These are phyloP conservation scores for Galerucella pusilla DNA, from an alignment of 2,888 invertebrate genomes.

Conservation along the genomic window DNA sequence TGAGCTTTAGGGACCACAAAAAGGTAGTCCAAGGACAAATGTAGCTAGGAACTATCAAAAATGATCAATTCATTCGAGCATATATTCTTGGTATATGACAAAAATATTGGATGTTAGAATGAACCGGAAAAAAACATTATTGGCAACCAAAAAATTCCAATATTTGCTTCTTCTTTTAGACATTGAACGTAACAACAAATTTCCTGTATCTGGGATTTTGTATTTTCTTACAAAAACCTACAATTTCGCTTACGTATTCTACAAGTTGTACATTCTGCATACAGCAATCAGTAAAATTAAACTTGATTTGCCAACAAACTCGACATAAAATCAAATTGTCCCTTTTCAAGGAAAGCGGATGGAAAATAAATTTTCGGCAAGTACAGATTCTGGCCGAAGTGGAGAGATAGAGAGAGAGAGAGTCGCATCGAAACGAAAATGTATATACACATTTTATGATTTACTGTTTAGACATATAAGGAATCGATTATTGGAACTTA, in stretches of 20 bases:
- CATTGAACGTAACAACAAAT: conserved; percentile 23
- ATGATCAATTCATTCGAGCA: no score
- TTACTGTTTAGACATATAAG: background rate
- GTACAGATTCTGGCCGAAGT: conserved; percentile 22
- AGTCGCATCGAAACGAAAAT: conserved; percentile 1
- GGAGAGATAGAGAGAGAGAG: background rate
- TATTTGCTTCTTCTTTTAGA: background rate
- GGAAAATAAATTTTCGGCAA: conserved; percentile 43
- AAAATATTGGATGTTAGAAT: no score
- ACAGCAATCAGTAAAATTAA: conserved; percentile 54
- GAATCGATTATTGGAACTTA: background rate
- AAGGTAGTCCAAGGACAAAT: no score
- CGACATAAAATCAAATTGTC: conserved; percentile 52
- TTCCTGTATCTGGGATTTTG: conserved; percentile 38
- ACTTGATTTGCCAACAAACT: conserved; percentile 52
- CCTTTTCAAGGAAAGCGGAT: conserved; percentile 48
- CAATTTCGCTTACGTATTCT: conserved; percentile 50
- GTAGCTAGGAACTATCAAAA: no score
- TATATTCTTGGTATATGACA: no score
- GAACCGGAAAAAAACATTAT: no score
- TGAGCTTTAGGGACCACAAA: no score
- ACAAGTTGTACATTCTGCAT: conserved; percentile 52
- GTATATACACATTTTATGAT: background rate
- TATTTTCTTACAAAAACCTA: conserved; percentile 48
- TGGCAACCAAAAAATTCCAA: background rate